Evolutionary conservation across 2,888 invertebrate species (phyloP).

Genomic region (Agrotis ipsilon): DNA sequence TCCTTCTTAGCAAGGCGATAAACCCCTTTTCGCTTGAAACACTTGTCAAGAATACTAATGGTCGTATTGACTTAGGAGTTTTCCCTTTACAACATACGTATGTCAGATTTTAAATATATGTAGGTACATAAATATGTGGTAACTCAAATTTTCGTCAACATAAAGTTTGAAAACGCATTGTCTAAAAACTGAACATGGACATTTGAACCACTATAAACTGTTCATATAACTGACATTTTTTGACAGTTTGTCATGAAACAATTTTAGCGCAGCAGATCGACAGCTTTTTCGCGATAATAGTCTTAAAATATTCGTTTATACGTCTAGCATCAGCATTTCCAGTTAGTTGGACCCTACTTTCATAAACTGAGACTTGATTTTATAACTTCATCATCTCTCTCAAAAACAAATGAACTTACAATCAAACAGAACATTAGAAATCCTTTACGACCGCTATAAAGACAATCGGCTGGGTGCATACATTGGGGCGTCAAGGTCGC

Average conservation of each 20-base stretch:
- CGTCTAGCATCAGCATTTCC: too few relatives aligned
- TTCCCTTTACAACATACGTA: background rate
- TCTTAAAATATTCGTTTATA: too few relatives aligned
- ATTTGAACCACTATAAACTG: too few relatives aligned
- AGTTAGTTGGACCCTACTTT: too few relatives aligned
- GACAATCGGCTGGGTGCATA: slow-evolving; percentile 69
- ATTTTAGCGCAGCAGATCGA: too few relatives aligned
- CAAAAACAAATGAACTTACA: slow-evolving; percentile 6
- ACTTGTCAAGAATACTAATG: slow-evolving; percentile 8
- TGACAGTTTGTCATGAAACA: too few relatives aligned
- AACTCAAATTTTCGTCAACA: background rate
- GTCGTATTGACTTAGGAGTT: background rate
- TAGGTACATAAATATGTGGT: too few relatives aligned
- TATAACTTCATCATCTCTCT: background rate
- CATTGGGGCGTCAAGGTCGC: slow-evolving; percentile 84
- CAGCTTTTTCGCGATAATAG: background rate
- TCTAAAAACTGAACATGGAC: too few relatives aligned
- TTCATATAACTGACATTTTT: background rate
- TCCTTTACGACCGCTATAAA: slow-evolving; percentile 69
- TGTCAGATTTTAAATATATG: background rate
- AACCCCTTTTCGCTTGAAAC: slow-evolving; percentile 39
- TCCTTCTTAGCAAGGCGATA: slow-evolving; percentile 30
- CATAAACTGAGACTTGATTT: background rate
- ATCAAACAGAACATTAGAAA: slow-evolving; percentile 67
- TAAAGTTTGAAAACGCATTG: background rate